A percentile compares a stretch with the other conserved stretches of the same genome.
phyloP scores from a whole-genome alignment of 1,140 invertebrate species.

The Sinonovacula constricta region DNA sequence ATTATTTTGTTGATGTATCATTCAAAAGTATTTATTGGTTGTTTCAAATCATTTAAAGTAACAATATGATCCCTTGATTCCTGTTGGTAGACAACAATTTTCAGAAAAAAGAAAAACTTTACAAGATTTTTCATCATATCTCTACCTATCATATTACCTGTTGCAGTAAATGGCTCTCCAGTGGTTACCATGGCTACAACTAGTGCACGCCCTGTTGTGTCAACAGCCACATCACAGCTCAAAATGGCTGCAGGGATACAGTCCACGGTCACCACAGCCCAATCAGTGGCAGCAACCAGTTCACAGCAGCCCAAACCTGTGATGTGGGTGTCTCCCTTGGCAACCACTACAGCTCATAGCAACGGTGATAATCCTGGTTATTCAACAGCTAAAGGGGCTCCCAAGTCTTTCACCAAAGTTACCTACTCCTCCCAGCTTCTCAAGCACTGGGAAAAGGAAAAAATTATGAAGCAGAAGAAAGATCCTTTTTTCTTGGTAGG shows the following conservation, averaged over 20 bases:
- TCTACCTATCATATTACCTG: no score
- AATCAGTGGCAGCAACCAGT: conserved; percentile 57
- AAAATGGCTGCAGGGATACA: conserved; percentile 52
- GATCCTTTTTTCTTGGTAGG: conserved; percentile 55
- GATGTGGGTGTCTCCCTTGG: conserved; percentile 72
- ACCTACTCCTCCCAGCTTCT: conserved; percentile 22
- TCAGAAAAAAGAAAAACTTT: no score
- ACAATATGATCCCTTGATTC: no score
- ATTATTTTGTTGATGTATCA: no score
- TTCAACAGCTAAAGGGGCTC: conserved; percentile 26
- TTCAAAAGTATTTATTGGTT: no score
- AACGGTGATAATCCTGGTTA: conserved; percentile 18
- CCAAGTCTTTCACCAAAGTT: conserved; percentile 1
- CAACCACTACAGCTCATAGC: conserved; percentile 23
- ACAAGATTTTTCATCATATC: no score
- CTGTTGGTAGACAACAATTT: no score
- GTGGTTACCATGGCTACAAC: conserved; percentile 60
- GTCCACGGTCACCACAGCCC: not conserved
- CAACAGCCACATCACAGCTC: conserved; percentile 53
- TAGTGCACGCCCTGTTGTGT: conserved; percentile 39
- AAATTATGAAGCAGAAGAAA: conserved; percentile 8
- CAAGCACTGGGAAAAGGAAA: conserved; percentile 43
- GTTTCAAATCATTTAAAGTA: no score
- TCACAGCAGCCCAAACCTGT: conserved; percentile 67
- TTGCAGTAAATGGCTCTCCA: conserved; percentile 62